These are phyloP conservation scores for Saturnia japonica DNA, from an alignment of 2,888 invertebrate genomes.

Conservation along the genomic window DNA sequence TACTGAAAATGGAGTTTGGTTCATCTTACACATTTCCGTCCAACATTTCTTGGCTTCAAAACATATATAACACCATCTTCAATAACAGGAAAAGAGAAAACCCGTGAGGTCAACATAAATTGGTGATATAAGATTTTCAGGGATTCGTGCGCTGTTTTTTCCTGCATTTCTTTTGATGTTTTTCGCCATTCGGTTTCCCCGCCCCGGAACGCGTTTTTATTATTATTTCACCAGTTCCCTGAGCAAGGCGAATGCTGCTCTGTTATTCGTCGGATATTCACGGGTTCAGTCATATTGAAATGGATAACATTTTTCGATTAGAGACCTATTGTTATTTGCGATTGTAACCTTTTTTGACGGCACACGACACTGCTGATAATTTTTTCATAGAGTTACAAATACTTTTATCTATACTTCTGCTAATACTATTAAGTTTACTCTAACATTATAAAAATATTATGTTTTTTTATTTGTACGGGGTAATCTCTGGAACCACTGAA, in stretches of 20 bases:
- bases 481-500: no score
- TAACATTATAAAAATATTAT: no score
- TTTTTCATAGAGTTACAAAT: background rate
- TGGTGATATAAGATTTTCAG: slow-evolving; percentile 52
- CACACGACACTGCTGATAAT: background rate
- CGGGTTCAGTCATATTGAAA: slow-evolving; percentile 34
- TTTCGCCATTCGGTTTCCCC: slow-evolving; percentile 41
- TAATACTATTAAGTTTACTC: no score
- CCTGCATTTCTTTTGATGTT: slow-evolving; percentile 53
- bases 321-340: slow-evolving; percentile 13
- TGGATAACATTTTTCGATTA: slow-evolving; percentile 39
- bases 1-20: slow-evolving; percentile 22
- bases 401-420: background rate
- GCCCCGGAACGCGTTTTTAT: slow-evolving; percentile 42
- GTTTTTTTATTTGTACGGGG: no score
- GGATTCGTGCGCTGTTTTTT: slow-evolving; percentile 46
- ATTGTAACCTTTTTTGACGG: background rate
- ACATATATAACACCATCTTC: background rate
- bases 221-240: slow-evolving; percentile 48
- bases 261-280: slow-evolving; percentile 24
- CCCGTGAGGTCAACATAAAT: slow-evolving; percentile 33
- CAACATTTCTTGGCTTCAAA: slow-evolving; percentile 14
- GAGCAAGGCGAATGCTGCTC: slow-evolving; percentile 44
- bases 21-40: slow-evolving; percentile 18
- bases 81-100: background rate